Conservation (phyloP, 2,797 vertebrate species). For the Chiloscyllium punctatum region DNA sequence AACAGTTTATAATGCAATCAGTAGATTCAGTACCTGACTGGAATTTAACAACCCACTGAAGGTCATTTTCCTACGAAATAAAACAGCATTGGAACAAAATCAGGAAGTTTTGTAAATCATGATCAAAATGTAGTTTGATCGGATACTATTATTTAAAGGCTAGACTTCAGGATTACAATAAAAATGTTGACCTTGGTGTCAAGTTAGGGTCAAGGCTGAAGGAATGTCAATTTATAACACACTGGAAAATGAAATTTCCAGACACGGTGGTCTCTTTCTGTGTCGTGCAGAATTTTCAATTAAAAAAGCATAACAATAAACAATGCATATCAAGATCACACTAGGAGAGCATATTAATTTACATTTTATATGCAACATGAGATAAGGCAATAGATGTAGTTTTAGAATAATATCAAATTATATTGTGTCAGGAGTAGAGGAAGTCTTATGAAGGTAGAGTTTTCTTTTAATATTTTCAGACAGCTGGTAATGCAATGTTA, state of each 20-base stretch:
- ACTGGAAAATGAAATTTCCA: neutral
- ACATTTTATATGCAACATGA: conserved; percentile 13
- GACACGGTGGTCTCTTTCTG: neutral
- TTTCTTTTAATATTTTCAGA: neutral
- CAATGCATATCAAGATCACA: conserved; percentile 19
- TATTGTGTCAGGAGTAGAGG: neutral
- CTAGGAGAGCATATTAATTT: conserved; percentile 1
- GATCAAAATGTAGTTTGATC: neutral
- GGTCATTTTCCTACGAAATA: conserved; percentile 20
- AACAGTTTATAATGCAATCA: conserved; percentile 30
- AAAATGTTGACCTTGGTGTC: neutral
- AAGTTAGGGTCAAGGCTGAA: neutral
- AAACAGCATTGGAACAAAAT: neutral
- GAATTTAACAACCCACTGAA: conserved; percentile 8
- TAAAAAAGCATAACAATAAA: neutral
- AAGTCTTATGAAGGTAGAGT: neutral
- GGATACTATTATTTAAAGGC: neutral
- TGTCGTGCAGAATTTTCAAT: conserved; percentile 7
- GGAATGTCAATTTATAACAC: neutral
- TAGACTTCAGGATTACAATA: neutral
- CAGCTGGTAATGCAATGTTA: neutral
- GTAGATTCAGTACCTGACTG: neutral
- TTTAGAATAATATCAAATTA: conserved; percentile 5
- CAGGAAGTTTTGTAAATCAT: neutral
- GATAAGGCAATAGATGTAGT: neutral